Evolutionary conservation across 2,113 vertebrate species (phyloP), one percentile per base, ranked within the genome.

Genomic region (Hirundichthys speculiger): DNA sequence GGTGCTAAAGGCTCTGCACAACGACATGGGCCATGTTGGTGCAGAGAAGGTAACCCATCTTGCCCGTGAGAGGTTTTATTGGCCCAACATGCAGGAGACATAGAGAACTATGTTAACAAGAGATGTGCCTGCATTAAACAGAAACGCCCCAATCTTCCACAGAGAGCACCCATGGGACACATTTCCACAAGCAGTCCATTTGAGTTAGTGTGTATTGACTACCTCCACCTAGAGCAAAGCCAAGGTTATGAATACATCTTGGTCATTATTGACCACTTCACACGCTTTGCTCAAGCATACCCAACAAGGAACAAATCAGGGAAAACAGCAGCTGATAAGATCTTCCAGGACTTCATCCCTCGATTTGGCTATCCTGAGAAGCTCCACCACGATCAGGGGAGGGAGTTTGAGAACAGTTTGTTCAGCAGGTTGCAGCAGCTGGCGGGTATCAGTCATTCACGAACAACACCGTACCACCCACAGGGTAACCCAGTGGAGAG

Each of bases 241-340:
- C 49, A 62, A 9, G 59, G 59, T 8, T 49, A 49, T 24, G 59
- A 62, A 20, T 62, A 62, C 4, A 49, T 62, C 5, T 18, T 62
- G 1, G 46, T 62, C 0, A 15, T 62, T 0, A 7, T 49, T 0
- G 59, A 62, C 1, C 59, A 50, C 34, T 62, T 62, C 2, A 62
- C 46, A 0, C 30, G 46, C 11, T 64, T 39, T 4, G 48, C 47
- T 0, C 60, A 63, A 19, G 24, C 25, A 0, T 52, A 52, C 16
- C 25, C 50, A 3, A 27, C 27, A 27, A 27, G 8, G 8, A 27
- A 27, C 27, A 27, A 27, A 27, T 27, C 27, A 4, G 50, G 50
- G 3, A 30, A 34, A 5, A 30, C 49, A 16, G 49, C 49, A 15
- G 49, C 49, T 13, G 45, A 47, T 1, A 20, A 8, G 19, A 47